phyloP scores from a whole-genome alignment of 2,888 invertebrate genomes.

The Romanomermis culicivorax region DNA sequence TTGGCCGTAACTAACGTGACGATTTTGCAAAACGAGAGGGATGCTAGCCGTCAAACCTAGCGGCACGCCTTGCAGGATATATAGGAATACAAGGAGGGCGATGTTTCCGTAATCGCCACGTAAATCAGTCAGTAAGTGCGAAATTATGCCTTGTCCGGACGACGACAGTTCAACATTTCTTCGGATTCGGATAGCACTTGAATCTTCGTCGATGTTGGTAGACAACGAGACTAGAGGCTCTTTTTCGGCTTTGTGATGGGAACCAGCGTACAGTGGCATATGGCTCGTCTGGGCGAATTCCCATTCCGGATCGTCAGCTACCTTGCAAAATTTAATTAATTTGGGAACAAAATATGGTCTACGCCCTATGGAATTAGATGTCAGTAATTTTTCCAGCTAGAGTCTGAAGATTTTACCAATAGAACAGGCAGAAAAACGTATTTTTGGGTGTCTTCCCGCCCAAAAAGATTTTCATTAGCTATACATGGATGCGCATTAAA shows the following conservation, averaged over 20 bases:
- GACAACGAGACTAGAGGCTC: background rate
- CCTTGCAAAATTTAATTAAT: background rate
- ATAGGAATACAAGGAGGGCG: constrained; percentile 64
- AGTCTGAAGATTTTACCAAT: too few species aligned
- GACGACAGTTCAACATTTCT: background rate
- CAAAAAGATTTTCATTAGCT: too few species aligned
- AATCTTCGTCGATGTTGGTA: too few species aligned
- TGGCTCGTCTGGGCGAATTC: background rate
- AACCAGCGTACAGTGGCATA: background rate
- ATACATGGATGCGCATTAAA: too few species aligned
- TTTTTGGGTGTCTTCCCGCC: too few species aligned
- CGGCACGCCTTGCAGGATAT: constrained; percentile 66
- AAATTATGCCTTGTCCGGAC: background rate
- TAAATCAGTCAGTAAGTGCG: constrained; percentile 11
- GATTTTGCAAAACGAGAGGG: constrained; percentile 79
- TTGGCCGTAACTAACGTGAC: constrained; percentile 74
- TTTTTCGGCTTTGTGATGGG: background rate
- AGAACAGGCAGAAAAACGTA: too few species aligned
- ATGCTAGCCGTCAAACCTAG: constrained; percentile 77
- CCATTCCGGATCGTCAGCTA: background rate
- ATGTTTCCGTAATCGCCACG: constrained; percentile 42
- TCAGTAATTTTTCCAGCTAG: too few species aligned
- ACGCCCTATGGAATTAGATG: too few species aligned
- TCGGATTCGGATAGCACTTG: too few species aligned
- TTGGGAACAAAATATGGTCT: background rate